These are phyloP conservation scores for Epizoanthus ramosus DNA, from an alignment of 92 coral and sea anemone genomes.

Conservation along the genomic window DNA sequence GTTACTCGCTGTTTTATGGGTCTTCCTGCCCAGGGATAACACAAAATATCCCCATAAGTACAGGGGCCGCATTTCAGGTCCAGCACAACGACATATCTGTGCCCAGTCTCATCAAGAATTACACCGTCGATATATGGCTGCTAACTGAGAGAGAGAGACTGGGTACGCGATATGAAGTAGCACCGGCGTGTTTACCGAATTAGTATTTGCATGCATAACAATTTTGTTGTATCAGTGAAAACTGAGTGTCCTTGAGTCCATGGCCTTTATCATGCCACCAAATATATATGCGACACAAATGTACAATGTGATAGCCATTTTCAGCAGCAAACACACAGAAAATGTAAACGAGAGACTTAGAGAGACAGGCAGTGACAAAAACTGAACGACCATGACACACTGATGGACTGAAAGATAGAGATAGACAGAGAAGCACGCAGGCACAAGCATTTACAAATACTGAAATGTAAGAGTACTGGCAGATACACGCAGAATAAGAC, in stretches of 20 bases:
- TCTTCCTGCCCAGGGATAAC: conserved; percentile 60
- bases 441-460: too few species aligned
- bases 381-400: background rate
- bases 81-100: conserved; percentile 24
- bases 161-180: conserved; percentile 55
- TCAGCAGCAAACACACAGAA: background rate
- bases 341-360: background rate
- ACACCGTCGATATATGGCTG: conserved; percentile 42
- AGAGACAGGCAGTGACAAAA: background rate
- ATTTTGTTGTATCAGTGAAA: too few species aligned
- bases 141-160: conserved; percentile 39
- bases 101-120: conserved; percentile 13
- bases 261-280: conserved; percentile 9
- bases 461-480: too few species aligned
- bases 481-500: too few species aligned
- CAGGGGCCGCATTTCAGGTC: conserved; percentile 16
- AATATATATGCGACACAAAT: conserved; percentile 22
- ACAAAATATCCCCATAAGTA: conserved; percentile 42
- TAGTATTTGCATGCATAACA: conserved; percentile 30
- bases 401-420: background rate
- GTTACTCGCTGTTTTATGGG: conserved; percentile 88
- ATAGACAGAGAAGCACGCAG: background rate
- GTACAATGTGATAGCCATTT: background rate
- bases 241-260: background rate
- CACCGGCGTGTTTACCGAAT: conserved; percentile 30